Conservation (phyloP, 2,797 vertebrate genomes). For the Triplophysa bombifrons region DNA sequence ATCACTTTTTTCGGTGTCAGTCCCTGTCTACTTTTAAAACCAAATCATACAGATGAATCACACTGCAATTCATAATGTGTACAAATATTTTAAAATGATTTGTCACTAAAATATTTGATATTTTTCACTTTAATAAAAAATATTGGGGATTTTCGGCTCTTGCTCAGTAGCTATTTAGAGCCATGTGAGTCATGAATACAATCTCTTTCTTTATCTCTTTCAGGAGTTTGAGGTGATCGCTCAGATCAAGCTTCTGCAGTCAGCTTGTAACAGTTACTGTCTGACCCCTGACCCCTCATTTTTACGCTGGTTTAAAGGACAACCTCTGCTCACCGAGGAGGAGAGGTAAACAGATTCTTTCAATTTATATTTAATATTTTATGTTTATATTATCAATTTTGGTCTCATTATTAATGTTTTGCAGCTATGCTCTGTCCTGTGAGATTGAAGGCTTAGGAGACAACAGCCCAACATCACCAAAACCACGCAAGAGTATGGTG, state of each 20-base stretch:
- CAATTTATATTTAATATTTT: not conserved
- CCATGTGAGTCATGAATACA: not conserved
- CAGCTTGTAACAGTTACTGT: slow-evolving; percentile 93
- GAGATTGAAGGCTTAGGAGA: slow-evolving; percentile 87
- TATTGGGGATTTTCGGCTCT: not conserved
- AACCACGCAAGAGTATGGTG: slow-evolving; percentile 93
- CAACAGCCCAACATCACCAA: slow-evolving; percentile 83
- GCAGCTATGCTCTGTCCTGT: slow-evolving; percentile 86
- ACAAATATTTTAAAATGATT: not conserved
- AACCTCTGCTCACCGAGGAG: slow-evolving; percentile 84
- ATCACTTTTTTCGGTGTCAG: not conserved
- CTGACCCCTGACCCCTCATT: slow-evolving; percentile 82
- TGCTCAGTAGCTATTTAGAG: not conserved
- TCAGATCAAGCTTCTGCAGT: slow-evolving; percentile 94
- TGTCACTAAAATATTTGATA: not conserved
- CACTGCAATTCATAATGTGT: not conserved
- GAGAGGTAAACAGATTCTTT: slow-evolving; percentile 79
- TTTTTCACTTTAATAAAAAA: not conserved
- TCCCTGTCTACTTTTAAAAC: not conserved
- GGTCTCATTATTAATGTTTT: slow-evolving; percentile 43
- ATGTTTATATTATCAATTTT: not conserved
- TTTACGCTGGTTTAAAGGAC: slow-evolving; percentile 88
- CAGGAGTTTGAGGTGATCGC: slow-evolving; percentile 96
- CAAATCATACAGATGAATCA: not conserved
- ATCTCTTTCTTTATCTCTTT: slow-evolving; percentile 7